phyloP scores from a whole-genome alignment of 1,140 invertebrate species.

The Atta cephalotes region DNA sequence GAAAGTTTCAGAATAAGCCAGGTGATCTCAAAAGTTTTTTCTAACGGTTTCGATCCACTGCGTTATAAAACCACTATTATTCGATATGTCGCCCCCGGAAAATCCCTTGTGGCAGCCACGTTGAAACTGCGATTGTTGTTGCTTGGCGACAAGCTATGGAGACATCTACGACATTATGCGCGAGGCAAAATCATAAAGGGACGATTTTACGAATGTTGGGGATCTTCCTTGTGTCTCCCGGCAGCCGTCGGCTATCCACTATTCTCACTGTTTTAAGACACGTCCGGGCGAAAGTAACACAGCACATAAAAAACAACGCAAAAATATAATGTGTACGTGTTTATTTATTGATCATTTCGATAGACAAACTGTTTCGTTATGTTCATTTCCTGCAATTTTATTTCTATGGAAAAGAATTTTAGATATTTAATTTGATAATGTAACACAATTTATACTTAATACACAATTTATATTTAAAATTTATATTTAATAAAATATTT shows the following conservation, averaged over 20 bases:
- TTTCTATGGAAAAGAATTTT: background rate
- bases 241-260: slow-evolving; percentile 9
- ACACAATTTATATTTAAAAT: too few species aligned
- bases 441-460: background rate
- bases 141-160: slow-evolving; percentile 78
- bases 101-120: background rate
- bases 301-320: background rate
- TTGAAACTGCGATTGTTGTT: slow-evolving; percentile 42
- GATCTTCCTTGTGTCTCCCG: slow-evolving; percentile 21
- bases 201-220: slow-evolving; percentile 80
- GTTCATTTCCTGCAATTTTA: background rate
- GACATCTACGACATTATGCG: slow-evolving; percentile 83
- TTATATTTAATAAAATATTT: background rate
- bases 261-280: slow-evolving; percentile 17
- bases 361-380: background rate
- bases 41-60: background rate
- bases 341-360: background rate
- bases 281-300: background rate
- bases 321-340: background rate
- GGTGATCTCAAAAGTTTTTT: slow-evolving; percentile 20
- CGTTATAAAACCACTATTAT: slow-evolving; percentile 51
- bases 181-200: slow-evolving; percentile 81
- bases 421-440: background rate
- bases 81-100: slow-evolving; percentile 17
- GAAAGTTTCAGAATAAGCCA: background rate